Evolutionary conservation across 2,797 vertebrate species (phyloP).

Genomic region (Mus minutoides): DNA sequence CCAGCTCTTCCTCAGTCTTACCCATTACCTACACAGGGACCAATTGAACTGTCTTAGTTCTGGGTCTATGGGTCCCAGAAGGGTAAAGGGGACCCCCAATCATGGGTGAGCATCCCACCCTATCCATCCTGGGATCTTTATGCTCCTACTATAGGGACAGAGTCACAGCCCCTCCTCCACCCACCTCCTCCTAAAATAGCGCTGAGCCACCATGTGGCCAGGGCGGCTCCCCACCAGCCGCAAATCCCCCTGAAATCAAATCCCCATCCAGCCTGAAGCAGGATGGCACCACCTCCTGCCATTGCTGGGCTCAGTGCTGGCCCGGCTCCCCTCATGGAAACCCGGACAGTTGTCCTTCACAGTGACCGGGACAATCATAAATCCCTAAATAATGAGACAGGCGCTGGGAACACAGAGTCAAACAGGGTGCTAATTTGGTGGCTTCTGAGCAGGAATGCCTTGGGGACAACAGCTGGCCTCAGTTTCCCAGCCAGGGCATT

Average conservation of each 20-base stretch:
- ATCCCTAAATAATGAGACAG: constrained; percentile 82
- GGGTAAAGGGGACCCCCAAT: neutral
- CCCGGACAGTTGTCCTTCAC: constrained; percentile 79
- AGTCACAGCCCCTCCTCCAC: constrained; percentile 52
- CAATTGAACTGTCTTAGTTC: neutral
- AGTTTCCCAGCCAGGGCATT: constrained; percentile 16
- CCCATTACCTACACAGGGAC: neutral
- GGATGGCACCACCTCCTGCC: constrained; percentile 64
- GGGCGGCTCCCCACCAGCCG: constrained; percentile 70
- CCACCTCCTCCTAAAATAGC: constrained; percentile 80
- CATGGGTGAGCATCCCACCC: neutral
- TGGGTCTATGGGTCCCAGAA: neutral
- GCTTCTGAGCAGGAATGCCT: constrained; percentile 5
- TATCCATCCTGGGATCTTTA: neutral
- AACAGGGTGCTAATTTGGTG: constrained; percentile 65
- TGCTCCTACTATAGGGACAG: constrained; percentile 43
- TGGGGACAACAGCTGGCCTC: constrained; percentile 15
- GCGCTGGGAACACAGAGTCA: constrained; percentile 69
- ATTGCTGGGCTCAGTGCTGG: constrained; percentile 26
- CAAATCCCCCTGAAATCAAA: constrained; percentile 83
- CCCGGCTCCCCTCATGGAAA: constrained; percentile 61
- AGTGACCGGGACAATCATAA: constrained; percentile 75
- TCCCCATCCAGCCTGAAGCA: constrained; percentile 74
- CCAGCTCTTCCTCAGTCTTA: neutral
- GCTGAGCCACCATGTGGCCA: constrained; percentile 70